Evolutionary conservation across 2,113 vertebrate species (phyloP), one percentile per base, ranked within the genome.

Genomic region (Chunga burmeisteri): DNA sequence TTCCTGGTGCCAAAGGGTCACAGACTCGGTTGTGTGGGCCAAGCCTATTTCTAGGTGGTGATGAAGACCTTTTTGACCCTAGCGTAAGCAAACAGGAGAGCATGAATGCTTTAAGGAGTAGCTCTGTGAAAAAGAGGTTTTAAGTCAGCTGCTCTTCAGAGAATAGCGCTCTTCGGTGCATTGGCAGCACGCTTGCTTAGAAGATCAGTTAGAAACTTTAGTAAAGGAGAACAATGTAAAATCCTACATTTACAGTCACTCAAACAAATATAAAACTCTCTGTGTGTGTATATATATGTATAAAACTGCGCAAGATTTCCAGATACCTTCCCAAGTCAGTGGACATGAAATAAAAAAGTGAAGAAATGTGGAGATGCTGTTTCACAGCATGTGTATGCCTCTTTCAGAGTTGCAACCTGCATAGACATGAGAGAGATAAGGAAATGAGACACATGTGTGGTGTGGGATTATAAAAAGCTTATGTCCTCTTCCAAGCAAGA

Each of bases 381-480:
- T 79, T 36, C 59, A 36, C 62, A 55, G 40, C 36, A 18, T 3
- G 14, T 11, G 9, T 49, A 9, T 38, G 23, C 42, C 38, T 70
- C 67, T 86, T 40, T 52, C 38, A 26, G 13, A 83, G 49, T 22
- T 55, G 47, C 34, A 78, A 17, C 65, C 30, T 81, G 22, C 22
- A 13, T 0, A 81, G 72, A 55, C 20, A 11, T 53, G 55, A 66
- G 55, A 30, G 42, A 70, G 40, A 16, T 4, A 44, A 94, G 34
- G 68, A 85, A 74, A 59, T 53, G 36, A 80, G 49, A 70, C 8
- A 36, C 36, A 42, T 2, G 0, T 0, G 0, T 18, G 8, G 11
- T 27, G 8, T 25, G 61, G 22, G 26, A 70, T 59, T 87, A n/a
- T 53, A 50, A 55, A 81, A 66, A 23, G 6, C 7, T 59, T 53